Base-by-base conservation (phyloP, 2,888 invertebrate genomes). In the Polyommatus icarus region DNA sequence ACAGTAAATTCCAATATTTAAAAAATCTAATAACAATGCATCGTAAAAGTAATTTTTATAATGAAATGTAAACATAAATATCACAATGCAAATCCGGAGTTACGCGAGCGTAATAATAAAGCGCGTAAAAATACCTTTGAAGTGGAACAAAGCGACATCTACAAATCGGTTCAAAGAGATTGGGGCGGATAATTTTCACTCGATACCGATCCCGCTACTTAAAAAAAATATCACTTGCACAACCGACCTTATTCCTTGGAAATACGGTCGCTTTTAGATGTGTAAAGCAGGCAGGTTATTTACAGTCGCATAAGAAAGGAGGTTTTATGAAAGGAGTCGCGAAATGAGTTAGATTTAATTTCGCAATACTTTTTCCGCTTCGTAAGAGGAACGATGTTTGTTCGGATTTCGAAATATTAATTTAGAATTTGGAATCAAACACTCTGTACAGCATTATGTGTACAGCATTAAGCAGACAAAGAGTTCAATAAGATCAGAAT, bases 311-410 rank as follows among this genome's bases (percentile, higher is more conserved):
- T 79, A 86, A 84, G 84, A 87, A 87, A 89, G 88, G 87, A 87
- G 87, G 86, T 86, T 86, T 84, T 83, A 86, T 87, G 87, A 89
- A 90, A 90, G 85, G 86, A 88, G 85, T 87, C 85, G 82, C 81
- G 86, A 89, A 91, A 91, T 90, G 90, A 90, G 86, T 88, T 89
- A 86, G 87, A 89, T 90, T 90, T 88, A 88, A 89, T 89, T 89
- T 88, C 82, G 83, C 79, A 81, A 84, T 86, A 84, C 84, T 84
- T 86, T 87, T 85, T 84, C 85, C 85, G 83, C 79, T 82, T 81
- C 80, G 80, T 79, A 79, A 83, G 83, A 82, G 82, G 79, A 82
- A 81, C 81, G 82, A 82, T 82, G 83, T 86, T 87, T 88, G 87
- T 83, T 83, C 81, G 79, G 79, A 81, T 79, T 79, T 76, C 75